A percentile compares a stretch with the other conserved stretches of the same genome.
These are phyloP conservation scores for Dryocosmus kuriphilus DNA, from an alignment of 2,888 invertebrate genomes.

Conservation along the genomic window DNA sequence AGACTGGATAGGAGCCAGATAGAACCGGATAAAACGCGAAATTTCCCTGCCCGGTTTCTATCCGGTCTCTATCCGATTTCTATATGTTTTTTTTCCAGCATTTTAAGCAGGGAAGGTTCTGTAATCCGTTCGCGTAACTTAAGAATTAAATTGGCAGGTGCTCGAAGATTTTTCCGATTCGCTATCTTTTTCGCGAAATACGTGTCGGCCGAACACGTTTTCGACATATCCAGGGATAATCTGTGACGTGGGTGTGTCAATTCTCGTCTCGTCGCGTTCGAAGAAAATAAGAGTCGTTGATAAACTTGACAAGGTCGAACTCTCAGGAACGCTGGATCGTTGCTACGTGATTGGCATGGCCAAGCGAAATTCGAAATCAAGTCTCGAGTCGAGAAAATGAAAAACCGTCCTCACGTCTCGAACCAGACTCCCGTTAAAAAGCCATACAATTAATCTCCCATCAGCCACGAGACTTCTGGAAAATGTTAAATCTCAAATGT, in stretches of 20 bases:
- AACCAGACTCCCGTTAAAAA: constrained; percentile 20
- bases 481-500: not conserved
- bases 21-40: no score
- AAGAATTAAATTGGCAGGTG: not conserved
- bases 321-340: constrained; percentile 6
- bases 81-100: no score
- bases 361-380: constrained; percentile 43
- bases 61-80: no score
- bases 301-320: constrained; percentile 57
- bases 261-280: constrained; percentile 31
- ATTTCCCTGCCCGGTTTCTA: no score
- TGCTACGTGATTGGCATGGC: constrained; percentile 44
- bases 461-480: constrained; percentile 7
- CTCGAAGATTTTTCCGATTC: constrained; percentile 2
- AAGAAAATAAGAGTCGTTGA: constrained; percentile 46
- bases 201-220: constrained; percentile 4
- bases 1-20: no score
- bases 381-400: constrained; percentile 3
- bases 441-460: constrained; percentile 31
- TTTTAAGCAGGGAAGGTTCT: no score
- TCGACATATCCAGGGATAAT: not conserved
- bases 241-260: not conserved
- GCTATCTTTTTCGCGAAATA: not conserved
- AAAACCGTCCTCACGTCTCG: constrained; percentile 3
- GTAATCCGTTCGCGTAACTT: not conserved